Base-by-base conservation (phyloP, 1,140 invertebrate genomes). In the Dendroctonus valens region DNA sequence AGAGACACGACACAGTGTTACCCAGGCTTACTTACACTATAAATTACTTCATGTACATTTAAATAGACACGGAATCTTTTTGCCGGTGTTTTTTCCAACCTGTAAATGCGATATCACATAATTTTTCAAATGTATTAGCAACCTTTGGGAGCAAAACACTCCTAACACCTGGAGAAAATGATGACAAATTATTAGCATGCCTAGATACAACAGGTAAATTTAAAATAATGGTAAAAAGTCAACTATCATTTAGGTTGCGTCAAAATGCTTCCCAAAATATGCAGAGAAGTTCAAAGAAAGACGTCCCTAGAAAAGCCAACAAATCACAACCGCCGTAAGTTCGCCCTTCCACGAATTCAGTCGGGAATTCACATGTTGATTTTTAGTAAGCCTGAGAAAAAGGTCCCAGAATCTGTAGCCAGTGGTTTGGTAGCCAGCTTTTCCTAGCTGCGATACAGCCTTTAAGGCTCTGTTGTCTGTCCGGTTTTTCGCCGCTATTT, bases 401-500 rank as follows among this genome's bases (percentile, higher is more conserved):
- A 50, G 44, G 6, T 52, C 49, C 37, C 41, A 12, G 49, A 59
- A 51, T 41, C 51, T 41, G 54, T 59, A 37, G 46, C 26, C 4
- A 51, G 26, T 57, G 69, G 64, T 48, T 59, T 69, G 41, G 59
- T n/a, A n/a, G n/a, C n/a, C n/a, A n/a, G n/a, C 50, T 41, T 89
- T 89, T 76, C 91, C 90, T 11, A 84, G 86, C 65, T 87, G 86
- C n/a, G 87, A 90, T 48, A 88, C 91, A 14, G 93, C 93, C 12
- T 92, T 98, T 76, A 94, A 92, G 76, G 82, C 92, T 0, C 79
- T 98, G 48, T 79, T 97, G 37, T 91, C 89, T 11, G 90, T 91
- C 39, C 83, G 96, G 67, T 86, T 98, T 72, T 90, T 89, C 79
- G 90, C 96, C 44, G 96, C 94, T 48, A 89, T 96, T 74, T 98